A percentile compares a stretch with the other conserved stretches of the same genome.
Evolutionary conservation across 64 coral and sea anemone genomes (phyloP).

Genomic region (Montipora foliosa): DNA sequence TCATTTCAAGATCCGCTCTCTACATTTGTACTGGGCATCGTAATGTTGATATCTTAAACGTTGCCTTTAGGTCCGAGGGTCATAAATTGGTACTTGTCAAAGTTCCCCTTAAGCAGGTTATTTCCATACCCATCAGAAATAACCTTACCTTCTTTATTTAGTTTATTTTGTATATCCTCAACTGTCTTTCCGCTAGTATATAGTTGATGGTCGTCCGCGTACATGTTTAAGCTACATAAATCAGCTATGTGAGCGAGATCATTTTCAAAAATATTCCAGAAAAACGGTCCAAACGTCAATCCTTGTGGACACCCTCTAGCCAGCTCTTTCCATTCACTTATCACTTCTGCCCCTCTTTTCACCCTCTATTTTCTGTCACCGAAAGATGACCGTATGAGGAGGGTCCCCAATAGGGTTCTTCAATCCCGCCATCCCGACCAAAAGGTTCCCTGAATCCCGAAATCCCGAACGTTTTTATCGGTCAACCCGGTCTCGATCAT

Average conservation of each 20-base stretch:
- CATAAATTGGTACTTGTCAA: constrained; percentile 17
- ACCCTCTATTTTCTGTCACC: too few species aligned
- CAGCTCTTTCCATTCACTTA: background rate
- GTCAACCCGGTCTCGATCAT: too few species aligned
- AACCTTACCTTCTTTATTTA: constrained; percentile 26
- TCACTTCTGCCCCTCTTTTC: background rate
- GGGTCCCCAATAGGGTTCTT: too few species aligned
- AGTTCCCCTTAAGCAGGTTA: background rate
- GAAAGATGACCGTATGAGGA: too few species aligned
- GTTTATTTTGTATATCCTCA: background rate
- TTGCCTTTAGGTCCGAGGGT: background rate
- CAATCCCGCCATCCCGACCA: too few species aligned
- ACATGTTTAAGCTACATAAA: background rate
- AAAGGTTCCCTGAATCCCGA: too few species aligned
- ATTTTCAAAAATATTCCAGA: too few species aligned
- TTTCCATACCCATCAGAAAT: background rate
- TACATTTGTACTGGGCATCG: background rate
- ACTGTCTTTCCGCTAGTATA: background rate
- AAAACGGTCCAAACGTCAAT: too few species aligned
- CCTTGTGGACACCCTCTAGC: too few species aligned
- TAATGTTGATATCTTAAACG: background rate
- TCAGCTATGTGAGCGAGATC: background rate
- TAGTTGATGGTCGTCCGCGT: background rate
- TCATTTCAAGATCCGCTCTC: background rate
- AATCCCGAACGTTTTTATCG: too few species aligned